Evolutionary conservation across 2,113 vertebrate genomes (phyloP), one percentile per base, ranked within the genome.

Genomic region (Aspidoscelis tigris): DNA sequence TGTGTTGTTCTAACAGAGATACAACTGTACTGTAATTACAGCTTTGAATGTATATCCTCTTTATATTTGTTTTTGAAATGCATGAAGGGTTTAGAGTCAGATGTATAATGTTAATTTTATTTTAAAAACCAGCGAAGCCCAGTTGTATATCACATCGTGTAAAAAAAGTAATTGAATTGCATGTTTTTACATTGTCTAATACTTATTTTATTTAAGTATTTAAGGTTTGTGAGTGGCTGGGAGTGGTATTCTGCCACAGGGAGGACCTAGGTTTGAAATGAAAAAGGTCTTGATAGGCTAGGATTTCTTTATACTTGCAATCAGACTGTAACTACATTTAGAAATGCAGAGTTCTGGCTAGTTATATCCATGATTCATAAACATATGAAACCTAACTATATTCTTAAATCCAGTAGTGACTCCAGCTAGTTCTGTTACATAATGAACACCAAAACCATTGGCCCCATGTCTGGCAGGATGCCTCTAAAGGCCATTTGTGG

Each of bases 391-490:
- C 91, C 93, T 95, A 90, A 93, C 93, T 92, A 88, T 88, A 68
- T 77, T 92, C 93, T 88, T 94, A 94, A 94, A 92, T 94, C 93
- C 92, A 65, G 96, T 75, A 95, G 95, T 95, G 90, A 95, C 95
- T 95, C 93, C 95, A 94, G 94, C 93, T 89, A 92, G 95, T 95
- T 93, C 95, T 95, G 94, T 95, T 50, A 50, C 5, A 93, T 94
- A 96, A 96, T 96, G 93, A 96, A 96, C 96, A 93, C 93, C 95
- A 96, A 96, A 95, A 93, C 90, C 94, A 95, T 94, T 94, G 93
- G 93, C 90, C 92, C 33, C 33, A 33, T 33, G 33, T 33, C 33
- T 33, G 33, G 33, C 33, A 33, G 33, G 33, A 33, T 33, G 33
- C 33, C 33, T 33, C 33, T 33, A 33, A 33, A 33, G 33, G 33